phyloP scores from a whole-genome alignment of 2,888 invertebrate species.

The Athalia circularis region DNA sequence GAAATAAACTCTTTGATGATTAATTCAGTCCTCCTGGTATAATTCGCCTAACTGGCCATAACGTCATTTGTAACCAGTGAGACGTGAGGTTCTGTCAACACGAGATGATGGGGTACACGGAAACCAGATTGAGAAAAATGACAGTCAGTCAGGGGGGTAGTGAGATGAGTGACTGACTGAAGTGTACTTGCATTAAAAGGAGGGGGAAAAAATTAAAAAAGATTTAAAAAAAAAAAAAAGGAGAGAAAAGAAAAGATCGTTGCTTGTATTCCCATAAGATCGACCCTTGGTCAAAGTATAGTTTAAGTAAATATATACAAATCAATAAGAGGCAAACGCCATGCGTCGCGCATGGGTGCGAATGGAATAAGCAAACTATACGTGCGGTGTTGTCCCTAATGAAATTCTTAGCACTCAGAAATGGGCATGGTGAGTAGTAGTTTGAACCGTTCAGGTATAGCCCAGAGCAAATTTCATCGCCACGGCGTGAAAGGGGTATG shows the following conservation, averaged over 20 bases:
- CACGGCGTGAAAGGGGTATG: slow-evolving; percentile 24
- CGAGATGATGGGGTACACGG: not conserved
- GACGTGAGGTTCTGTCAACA: slow-evolving; percentile 38
- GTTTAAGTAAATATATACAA: slow-evolving; percentile 7
- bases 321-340: slow-evolving; percentile 39
- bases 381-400: slow-evolving; percentile 9
- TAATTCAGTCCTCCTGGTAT: not conserved
- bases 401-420: slow-evolving; percentile 32
- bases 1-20: not conserved
- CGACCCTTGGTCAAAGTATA: slow-evolving; percentile 6
- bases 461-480: slow-evolving; percentile 32
- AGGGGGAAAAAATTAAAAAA: not conserved
- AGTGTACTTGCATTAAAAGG: not conserved
- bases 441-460: slow-evolving; percentile 24
- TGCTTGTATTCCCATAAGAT: not conserved
- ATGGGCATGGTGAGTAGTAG: not conserved
- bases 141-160: not conserved
- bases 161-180: not conserved
- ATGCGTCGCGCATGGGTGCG: not conserved
- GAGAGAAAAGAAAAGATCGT: not conserved
- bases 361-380: not conserved
- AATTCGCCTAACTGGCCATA: slow-evolving; percentile 10
- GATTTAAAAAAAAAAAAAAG: slow-evolving; percentile 15
- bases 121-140: slow-evolving; percentile 34
- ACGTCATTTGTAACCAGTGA: slow-evolving; percentile 19